These are phyloP conservation scores for Spodoptera littoralis DNA, from an alignment of 2,888 invertebrate species.

Conservation along the genomic window DNA sequence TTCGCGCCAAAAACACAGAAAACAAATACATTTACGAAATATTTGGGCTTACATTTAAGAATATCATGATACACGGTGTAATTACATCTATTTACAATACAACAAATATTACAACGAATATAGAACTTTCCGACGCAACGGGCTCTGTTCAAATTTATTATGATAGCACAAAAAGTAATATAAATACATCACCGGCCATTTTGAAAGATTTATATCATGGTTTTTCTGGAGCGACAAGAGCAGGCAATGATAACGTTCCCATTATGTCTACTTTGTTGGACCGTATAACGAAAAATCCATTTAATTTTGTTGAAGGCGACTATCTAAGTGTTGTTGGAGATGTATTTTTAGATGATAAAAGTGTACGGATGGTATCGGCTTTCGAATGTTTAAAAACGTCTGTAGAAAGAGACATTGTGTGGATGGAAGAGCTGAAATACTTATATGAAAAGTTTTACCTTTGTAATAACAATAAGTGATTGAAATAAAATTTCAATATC, in stretches of 20 bases:
- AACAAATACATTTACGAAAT: constrained; percentile 81
- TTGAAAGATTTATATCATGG: constrained; percentile 68
- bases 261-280: constrained; percentile 76
- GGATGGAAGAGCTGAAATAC: constrained; percentile 82
- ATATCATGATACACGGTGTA: constrained; percentile 81
- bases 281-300: constrained; percentile 64
- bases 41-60: constrained; percentile 79
- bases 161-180: constrained; percentile 72
- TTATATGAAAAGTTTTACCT: constrained; percentile 82
- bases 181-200: constrained; percentile 59
- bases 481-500: background rate
- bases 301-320: constrained; percentile 71
- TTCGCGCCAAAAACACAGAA: constrained; percentile 74
- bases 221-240: constrained; percentile 66
- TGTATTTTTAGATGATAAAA: constrained; percentile 77
- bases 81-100: constrained; percentile 76
- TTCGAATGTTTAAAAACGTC: constrained; percentile 73
- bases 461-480: constrained; percentile 48
- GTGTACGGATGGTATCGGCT: constrained; percentile 76
- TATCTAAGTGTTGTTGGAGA: constrained; percentile 77
- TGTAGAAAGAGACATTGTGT: constrained; percentile 76
- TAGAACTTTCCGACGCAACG: constrained; percentile 81
- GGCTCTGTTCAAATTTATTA: constrained; percentile 79
- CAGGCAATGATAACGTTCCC: constrained; percentile 68
- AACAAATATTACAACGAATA: constrained; percentile 63